Base-by-base conservation (phyloP, 2,888 invertebrate genomes). In the Cordilura impudica region DNA sequence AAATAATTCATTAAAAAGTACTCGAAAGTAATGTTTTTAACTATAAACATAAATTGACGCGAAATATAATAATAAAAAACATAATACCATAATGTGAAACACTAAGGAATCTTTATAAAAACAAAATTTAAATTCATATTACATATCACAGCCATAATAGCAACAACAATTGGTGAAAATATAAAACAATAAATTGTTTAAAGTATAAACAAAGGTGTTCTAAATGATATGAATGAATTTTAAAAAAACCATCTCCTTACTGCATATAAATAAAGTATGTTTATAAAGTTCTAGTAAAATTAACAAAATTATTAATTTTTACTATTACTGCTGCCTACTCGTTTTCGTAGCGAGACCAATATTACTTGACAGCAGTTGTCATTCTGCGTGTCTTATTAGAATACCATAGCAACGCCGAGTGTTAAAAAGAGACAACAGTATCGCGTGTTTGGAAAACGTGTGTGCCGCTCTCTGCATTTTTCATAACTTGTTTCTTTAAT, bases 391-490 rank as follows among this genome's bases (percentile, higher is more conserved):
- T 26, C 21, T 43, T 53, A 23, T 21, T 51, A 23, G 10, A 35
- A 16, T 18, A 35, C 26, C n/a, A 1, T 67, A 53, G 18, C 49
- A 47, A 29, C 8, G 0, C 4, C 8, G 14, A 43, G 19, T 21
- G 66, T 21, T 43, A 51, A 51, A 79, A 29, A 74, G 66, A 67
- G 74, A 75, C n/a, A 14, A 51, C n/a, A 0, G 12, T 71, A 66
- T 66, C 66, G 29, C 8, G 19, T 8, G 14, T 35, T 0, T 45
- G 21, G 23, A 78, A 78, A 78, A 78, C 74, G 74, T 79, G 74
- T 79, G 78, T 79, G 56, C 73, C 78, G 78, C 78, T 79, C 78
- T 79, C 78, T 67, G 74, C 61, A 72, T 65, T 70, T 69, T 72
- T 70, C 26, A 65, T 70, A 73, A 74, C 73, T 79, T 67, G 65